Base-by-base conservation (phyloP, 2,888 invertebrate genomes). In the Cosmopolites sordidus region DNA sequence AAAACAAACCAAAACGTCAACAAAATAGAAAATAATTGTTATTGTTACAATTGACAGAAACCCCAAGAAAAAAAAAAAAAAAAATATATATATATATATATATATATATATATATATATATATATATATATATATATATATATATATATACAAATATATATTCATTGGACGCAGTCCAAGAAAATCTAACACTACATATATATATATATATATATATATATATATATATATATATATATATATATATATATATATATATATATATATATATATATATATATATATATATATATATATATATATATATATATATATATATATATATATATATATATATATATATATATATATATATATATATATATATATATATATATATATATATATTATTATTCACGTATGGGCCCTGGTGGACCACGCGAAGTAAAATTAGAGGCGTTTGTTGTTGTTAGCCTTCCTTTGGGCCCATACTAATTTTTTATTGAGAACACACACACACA, bases 181-280 rank as follows among this genome's bases (percentile, higher is more conserved):
- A n/a, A n/a, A n/a, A n/a, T n/a, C n/a, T n/a, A n/a, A n/a, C n/a
- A n/a, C n/a, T n/a, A n/a, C n/a, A 40, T 18, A 33, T 22, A 48
- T 40, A 40, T 40, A 40, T 40, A 40, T 40, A 40, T 40, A 40
- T 40, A 40, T 40, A 40, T 40, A 15, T 40, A 40, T 40, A 40
- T 40, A 15, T 40, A 40, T 40, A 40, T 40, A 40, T 40, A 40
- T 40, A 40, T 40, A 40, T 40, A 40, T 40, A 40, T 40, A 40
- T 40, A 40, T 40, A 40, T 40, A 40, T 40, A 40, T 40, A 40
- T 40, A 40, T 40, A 40, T 40, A 40, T 40, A 40, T 40, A 40
- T 40, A 40, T 40, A 40, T 40, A 40, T 40, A 40, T 40, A 40
- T 40, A 40, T 40, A 40, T 40, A 40, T 40, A 15, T 40, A 40